Percentiles rank a stretch among this genome's conserved stretches.
Conservation (phyloP, 2,113 vertebrate species). For the Podiceps cristatus region DNA sequence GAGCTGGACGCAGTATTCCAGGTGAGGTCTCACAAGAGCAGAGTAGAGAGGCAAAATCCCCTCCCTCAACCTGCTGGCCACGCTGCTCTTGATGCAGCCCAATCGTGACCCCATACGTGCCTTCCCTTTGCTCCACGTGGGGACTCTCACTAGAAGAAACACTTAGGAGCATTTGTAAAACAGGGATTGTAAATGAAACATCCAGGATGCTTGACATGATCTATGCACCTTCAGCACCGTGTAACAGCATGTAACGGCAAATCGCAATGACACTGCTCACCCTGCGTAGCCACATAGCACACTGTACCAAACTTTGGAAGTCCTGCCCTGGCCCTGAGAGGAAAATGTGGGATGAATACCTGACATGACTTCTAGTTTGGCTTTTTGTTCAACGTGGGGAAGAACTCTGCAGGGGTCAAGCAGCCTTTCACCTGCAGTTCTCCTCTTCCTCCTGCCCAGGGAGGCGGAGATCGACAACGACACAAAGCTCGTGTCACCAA, state of each 20-base stretch:
- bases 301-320: not conserved
- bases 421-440: rapidly evolving
- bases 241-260: not conserved
- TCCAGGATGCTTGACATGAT: not conserved
- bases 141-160: not conserved
- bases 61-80: no score
- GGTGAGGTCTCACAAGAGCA: no score
- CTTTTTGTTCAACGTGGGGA: not conserved
- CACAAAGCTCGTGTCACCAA: not conserved
- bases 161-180: not conserved
- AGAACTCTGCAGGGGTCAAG: not conserved
- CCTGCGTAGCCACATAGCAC: not conserved
- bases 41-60: no score
- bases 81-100: no score
- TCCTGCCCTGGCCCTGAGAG: no score
- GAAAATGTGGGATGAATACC: not conserved
- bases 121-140: not conserved
- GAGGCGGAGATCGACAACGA: not conserved
- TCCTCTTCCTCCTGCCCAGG: not conserved
- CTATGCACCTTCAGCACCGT: not conserved
- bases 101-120: not conserved
- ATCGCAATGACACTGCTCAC: rapidly evolving
- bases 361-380: not conserved
- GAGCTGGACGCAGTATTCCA: no score
- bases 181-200: not conserved